phyloP scores from a whole-genome alignment of 2,113 vertebrate species.

The Brienomyrus brachyistius region DNA sequence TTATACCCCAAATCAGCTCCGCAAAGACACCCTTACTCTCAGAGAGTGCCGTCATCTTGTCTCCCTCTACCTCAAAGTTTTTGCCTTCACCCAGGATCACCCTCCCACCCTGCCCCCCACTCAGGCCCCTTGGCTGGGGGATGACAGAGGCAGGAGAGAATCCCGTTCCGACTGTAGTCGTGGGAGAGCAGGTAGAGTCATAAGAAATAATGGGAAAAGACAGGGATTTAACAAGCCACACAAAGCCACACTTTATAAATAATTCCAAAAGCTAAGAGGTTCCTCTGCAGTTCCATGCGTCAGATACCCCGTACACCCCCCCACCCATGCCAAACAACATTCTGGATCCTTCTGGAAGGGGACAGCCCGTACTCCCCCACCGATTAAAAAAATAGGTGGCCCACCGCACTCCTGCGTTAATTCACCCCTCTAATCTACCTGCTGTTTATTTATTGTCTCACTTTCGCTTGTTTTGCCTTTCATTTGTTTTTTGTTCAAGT shows the following conservation, averaged over 20 bases:
- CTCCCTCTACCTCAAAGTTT: slow-evolving; percentile 18
- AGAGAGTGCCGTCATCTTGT: neutral
- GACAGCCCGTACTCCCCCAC: neutral
- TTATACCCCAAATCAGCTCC: neutral
- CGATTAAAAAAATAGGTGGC: neutral
- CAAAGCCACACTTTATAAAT: slow-evolving; percentile 28
- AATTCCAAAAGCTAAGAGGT: slow-evolving; percentile 27
- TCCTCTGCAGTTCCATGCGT: neutral
- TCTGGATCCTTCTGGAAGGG: slow-evolving; percentile 24
- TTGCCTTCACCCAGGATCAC: neutral
- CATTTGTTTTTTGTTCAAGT: neutral
- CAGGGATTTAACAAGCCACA: slow-evolving; percentile 24
- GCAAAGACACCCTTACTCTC: neutral
- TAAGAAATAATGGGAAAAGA: slow-evolving; percentile 18
- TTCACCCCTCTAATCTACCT: neutral
- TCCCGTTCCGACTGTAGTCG: slow-evolving; percentile 27
- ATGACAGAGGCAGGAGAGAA: neutral
- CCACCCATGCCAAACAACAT: slow-evolving; percentile 27
- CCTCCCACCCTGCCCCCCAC: neutral
- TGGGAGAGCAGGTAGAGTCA: slow-evolving; percentile 20
- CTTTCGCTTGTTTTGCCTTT: neutral
- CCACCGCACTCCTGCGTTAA: neutral
- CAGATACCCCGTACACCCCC: neutral
- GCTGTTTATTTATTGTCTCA: neutral
- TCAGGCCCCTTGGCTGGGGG: neutral